A percentile compares a stretch with the other conserved stretches of the same genome.
Evolutionary conservation across 2,797 vertebrate species (phyloP).

Genomic region (Dermochelys coriacea): DNA sequence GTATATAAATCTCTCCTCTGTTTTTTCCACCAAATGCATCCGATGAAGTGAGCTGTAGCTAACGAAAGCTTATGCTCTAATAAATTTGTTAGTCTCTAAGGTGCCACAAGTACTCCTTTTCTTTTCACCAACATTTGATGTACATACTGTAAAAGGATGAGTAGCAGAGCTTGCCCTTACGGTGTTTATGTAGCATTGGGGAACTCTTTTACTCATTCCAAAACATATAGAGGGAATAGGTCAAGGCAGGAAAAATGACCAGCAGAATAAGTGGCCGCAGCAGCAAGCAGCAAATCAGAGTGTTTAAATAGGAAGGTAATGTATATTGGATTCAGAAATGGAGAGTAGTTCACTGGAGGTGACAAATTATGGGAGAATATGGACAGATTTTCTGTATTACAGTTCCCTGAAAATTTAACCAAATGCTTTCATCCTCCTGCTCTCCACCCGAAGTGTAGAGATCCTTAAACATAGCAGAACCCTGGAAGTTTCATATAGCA

Average conservation of each 20-base stretch:
- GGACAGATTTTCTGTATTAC: slow-evolving; percentile 50
- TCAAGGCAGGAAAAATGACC: neutral
- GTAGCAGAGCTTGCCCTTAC: neutral
- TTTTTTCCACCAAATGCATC: too few species aligned
- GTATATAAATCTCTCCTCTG: too few species aligned
- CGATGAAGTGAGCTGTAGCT: too few species aligned
- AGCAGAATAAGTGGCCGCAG: neutral
- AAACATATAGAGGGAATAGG: neutral
- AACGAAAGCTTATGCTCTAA: too few species aligned
- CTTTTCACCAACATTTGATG: neutral
- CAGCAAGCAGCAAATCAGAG: neutral
- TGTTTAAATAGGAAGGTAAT: neutral
- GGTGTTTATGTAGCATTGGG: neutral
- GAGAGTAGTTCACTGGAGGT: slow-evolving; percentile 11
- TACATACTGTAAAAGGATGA: neutral
- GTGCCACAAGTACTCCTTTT: too few species aligned
- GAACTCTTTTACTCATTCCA: neutral
- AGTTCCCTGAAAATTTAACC: slow-evolving; percentile 55
- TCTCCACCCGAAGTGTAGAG: neutral
- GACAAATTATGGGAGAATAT: slow-evolving; percentile 48
- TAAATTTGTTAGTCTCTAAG: too few species aligned
- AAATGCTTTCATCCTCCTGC: slow-evolving; percentile 30
- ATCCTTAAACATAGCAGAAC: neutral
- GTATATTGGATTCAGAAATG: slow-evolving; percentile 2
- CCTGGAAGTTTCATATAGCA: neutral